Conservation (phyloP, 2,888 invertebrate genomes). For the Atherix ibis region DNA sequence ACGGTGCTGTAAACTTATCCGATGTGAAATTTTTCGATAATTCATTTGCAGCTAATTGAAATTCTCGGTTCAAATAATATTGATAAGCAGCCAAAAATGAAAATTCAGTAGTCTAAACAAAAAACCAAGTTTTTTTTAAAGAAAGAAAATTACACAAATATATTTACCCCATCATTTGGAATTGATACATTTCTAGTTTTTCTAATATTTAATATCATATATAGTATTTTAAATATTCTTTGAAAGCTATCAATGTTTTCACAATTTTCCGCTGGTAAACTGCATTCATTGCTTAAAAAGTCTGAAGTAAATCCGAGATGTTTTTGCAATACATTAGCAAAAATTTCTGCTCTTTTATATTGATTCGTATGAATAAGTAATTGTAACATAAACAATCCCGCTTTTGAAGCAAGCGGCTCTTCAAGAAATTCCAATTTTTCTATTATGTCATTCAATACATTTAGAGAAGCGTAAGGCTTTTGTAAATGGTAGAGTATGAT, state of each 20-base stretch:
- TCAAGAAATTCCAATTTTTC: slow-evolving; percentile 23
- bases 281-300: slow-evolving; percentile 12
- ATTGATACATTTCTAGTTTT: slow-evolving; percentile 24
- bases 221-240: slow-evolving; percentile 22
- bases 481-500: slow-evolving; percentile 28
- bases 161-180: slow-evolving; percentile 24
- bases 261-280: slow-evolving; percentile 12
- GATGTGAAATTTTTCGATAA: slow-evolving; percentile 22
- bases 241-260: slow-evolving; percentile 16
- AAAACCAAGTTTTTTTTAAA: not conserved
- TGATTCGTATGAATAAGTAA: slow-evolving; percentile 29
- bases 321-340: slow-evolving; percentile 24
- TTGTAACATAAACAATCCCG: slow-evolving; percentile 25
- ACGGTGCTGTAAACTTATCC: slow-evolving; percentile 16
- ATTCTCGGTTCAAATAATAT: slow-evolving; percentile 32
- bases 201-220: slow-evolving; percentile 23
- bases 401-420: slow-evolving; percentile 20
- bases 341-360: slow-evolving; percentile 23
- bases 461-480: slow-evolving; percentile 26
- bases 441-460: slow-evolving; percentile 21
- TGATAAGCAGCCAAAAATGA: slow-evolving; percentile 30
- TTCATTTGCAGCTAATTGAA: slow-evolving; percentile 33
- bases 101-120: slow-evolving; percentile 20
- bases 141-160: not conserved
- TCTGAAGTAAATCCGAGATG: slow-evolving; percentile 17